A percentile compares a stretch with the other conserved stretches of the same genome.
These are phyloP conservation scores for Cinclus cinclus DNA, from an alignment of 2,113 vertebrate species.

Conservation along the genomic window DNA sequence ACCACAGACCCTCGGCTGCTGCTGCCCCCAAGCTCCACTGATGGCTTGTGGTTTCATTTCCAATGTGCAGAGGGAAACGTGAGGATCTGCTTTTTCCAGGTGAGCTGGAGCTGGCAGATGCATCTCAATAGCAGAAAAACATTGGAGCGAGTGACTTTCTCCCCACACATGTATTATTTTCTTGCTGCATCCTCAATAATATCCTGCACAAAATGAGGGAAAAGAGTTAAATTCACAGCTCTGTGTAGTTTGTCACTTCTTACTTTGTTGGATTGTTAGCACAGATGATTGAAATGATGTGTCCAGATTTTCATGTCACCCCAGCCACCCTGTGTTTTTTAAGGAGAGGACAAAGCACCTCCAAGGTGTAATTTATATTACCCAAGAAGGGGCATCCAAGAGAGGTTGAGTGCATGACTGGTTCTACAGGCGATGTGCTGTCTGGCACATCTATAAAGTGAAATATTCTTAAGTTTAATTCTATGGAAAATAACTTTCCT, in stretches of 20 bases:
- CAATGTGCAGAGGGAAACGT: not conserved
- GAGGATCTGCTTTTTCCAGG: not conserved
- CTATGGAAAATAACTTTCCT: not conserved
- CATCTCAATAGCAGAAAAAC: not conserved
- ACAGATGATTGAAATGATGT: not conserved
- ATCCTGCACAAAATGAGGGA: not conserved
- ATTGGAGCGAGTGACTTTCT: not conserved
- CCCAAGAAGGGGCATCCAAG: not conserved
- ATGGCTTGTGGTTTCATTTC: not conserved
- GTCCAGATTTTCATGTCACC: not conserved
- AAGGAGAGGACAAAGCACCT: not conserved
- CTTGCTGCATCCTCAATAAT: not conserved
- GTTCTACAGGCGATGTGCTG: not conserved
- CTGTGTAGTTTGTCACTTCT: not conserved
- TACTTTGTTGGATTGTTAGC: not conserved
- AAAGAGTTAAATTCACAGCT: not conserved
- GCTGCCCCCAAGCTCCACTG: no score
- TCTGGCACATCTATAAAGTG: not conserved
- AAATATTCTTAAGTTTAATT: not conserved
- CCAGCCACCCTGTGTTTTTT: not conserved
- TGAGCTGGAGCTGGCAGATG: not conserved
- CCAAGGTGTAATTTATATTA: not conserved
- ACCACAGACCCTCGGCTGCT: not conserved
- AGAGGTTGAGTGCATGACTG: not conserved
- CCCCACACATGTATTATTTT: rapidly evolving